Conservation (phyloP, 2,888 invertebrate genomes). For the Tachina fera region DNA sequence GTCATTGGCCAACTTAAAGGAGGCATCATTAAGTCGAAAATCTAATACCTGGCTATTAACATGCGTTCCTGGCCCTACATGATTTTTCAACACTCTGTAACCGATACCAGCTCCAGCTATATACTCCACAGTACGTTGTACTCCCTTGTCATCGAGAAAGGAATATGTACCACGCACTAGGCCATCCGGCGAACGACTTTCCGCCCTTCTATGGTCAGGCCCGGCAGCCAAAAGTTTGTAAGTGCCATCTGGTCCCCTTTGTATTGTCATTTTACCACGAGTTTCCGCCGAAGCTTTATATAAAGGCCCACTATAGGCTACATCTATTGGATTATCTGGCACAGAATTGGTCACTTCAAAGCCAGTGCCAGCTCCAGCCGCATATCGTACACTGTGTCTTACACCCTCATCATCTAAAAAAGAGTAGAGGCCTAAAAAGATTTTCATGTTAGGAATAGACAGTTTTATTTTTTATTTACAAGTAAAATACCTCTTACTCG, state of each 20-base stretch:
- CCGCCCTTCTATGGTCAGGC: slow-evolving; percentile 90
- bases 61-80: slow-evolving; percentile 85
- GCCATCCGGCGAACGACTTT: slow-evolving; percentile 88
- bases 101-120: slow-evolving; percentile 90
- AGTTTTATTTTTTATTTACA: background rate
- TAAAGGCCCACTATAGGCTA: slow-evolving; percentile 87
- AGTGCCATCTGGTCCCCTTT: slow-evolving; percentile 88
- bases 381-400: slow-evolving; percentile 89
- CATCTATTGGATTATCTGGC: slow-evolving; percentile 85
- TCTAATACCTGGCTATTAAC: slow-evolving; percentile 84
- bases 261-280: slow-evolving; percentile 88
- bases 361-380: slow-evolving; percentile 89
- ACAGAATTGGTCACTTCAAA: slow-evolving; percentile 90
- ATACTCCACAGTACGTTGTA: slow-evolving; percentile 90
- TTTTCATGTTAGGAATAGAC: background rate
- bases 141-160: slow-evolving; percentile 90
- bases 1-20: slow-evolving; percentile 80
- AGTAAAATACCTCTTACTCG: slow-evolving; percentile 85
- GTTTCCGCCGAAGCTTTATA: slow-evolving; percentile 86
- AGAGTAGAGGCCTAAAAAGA: slow-evolving; percentile 85
- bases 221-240: slow-evolving; percentile 90
- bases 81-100: slow-evolving; percentile 88
- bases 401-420: slow-evolving; percentile 90
- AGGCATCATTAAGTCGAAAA: slow-evolving; percentile 82
- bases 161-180: slow-evolving; percentile 90